Evolutionary conservation across 1,140 invertebrate species (phyloP), one percentile per base, ranked within the genome.

Genomic region (Hycleus cichorii): DNA sequence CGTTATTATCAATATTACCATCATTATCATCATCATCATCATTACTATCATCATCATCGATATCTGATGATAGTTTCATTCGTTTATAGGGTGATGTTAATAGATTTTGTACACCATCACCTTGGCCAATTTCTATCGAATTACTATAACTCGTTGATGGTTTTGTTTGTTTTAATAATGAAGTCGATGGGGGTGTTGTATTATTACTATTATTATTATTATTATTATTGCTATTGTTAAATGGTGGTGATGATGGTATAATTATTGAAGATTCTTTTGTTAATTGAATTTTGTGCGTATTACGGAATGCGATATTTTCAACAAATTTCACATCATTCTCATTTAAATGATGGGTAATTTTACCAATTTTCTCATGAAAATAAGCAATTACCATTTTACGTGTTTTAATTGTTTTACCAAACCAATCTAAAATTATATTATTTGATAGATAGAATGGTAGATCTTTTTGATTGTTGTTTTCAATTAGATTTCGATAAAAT

Each of bases 351-450:
- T 74, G 72, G 43, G 51, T 67, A 11, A 69, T 55, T 9, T 60
- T 58, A 24, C 53, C 44, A 8, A 67, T 43, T 11, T 68, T 59
- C 3, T 57, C 59, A 52, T 67, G 72, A 4, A 72, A 49, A 58
- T 70, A 72, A 7, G 52, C 27, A 0, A 47, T 47, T 7, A 77
- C 71, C 63, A 79, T 78, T 63, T 78, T 78, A 57, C 75, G 75
- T 1, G 72, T 76, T 69, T 74, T 80, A 2, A 82, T 72, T 32
- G 78, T 81, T 47, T 76, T 69, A 0, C 80, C 80, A 69, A 82
- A 83, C 78, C 80, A 82, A 65, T 82, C 76, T 2, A 82, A 65
- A 9, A 74, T 71, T 3, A 75, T 74, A 64, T 79, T 74, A 60
- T 81, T 78, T 18, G 78, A 72, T 51, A 82, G 62, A 67, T 80